phyloP scores from a whole-genome alignment of 2,113 vertebrate genomes.

The Macroglossus sobrinus region DNA sequence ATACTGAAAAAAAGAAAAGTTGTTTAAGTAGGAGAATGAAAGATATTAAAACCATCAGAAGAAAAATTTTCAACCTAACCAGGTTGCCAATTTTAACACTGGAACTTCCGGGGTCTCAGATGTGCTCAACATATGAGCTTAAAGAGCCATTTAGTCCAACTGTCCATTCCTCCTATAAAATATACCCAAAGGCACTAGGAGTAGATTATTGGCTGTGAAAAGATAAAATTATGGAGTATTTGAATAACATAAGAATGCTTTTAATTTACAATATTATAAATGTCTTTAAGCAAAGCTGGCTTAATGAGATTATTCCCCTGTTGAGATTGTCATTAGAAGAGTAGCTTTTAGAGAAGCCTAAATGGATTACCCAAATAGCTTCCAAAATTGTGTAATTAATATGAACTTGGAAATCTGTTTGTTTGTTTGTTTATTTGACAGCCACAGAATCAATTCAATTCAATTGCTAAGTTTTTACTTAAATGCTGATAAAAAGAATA shows the following conservation, averaged over 20 bases:
- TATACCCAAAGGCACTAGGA: background rate
- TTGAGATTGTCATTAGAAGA: background rate
- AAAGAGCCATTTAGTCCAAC: background rate
- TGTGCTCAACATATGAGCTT: background rate
- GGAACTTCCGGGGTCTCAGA: background rate
- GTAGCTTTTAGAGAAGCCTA: background rate
- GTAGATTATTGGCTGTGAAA: background rate
- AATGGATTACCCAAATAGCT: background rate
- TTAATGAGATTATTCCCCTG: background rate
- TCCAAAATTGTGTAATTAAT: conserved; percentile 10
- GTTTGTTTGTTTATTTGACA: background rate
- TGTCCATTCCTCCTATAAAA: background rate
- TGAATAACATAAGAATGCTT: background rate
- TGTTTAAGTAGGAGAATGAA: background rate
- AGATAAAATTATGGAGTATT: background rate
- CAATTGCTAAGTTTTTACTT: background rate
- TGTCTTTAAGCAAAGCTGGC: background rate
- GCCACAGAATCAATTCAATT: background rate
- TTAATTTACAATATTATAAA: background rate
- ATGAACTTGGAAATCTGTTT: background rate
- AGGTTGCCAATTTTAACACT: background rate
- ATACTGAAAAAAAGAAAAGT: background rate
- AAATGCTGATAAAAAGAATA: background rate
- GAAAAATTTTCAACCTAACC: background rate
- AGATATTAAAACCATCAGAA: background rate